These are phyloP conservation scores for Antedon mediterranea DNA, from an alignment of 53 echinoderm and acorn worm genomes.

Conservation along the genomic window DNA sequence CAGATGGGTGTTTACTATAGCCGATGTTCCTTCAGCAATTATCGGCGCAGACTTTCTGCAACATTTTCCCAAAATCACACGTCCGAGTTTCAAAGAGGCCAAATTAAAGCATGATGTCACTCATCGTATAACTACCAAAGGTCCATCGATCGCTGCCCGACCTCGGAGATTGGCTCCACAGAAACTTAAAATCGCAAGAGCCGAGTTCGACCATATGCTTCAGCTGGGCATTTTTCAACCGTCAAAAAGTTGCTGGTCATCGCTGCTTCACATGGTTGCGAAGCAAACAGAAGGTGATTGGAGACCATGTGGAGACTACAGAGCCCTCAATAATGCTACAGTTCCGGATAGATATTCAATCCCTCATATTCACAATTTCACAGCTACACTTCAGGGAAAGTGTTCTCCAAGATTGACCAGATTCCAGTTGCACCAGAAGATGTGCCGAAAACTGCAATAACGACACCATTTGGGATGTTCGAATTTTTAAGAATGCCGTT, in stretches of 20 bases:
- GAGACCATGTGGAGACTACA: too few relatives aligned
- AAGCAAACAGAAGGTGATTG: too few relatives aligned
- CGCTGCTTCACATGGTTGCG: too few relatives aligned
- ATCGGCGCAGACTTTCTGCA: too few relatives aligned
- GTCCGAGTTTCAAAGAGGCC: neutral
- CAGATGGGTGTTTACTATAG: too few relatives aligned
- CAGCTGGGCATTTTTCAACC: too few relatives aligned
- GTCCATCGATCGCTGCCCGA: conserved; percentile 14
- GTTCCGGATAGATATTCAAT: too few relatives aligned
- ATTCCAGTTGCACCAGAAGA: conserved; percentile 23
- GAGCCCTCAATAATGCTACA: too few relatives aligned
- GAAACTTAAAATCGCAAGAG: conserved; percentile 2
- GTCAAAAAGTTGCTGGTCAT: too few relatives aligned
- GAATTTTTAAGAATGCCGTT: conserved; percentile 26
- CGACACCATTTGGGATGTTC: conserved; percentile 37
- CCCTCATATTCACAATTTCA: conserved; percentile 21
- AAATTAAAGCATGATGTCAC: conserved; percentile 28
- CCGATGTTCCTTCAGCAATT: too few relatives aligned
- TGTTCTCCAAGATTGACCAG: conserved; percentile 26
- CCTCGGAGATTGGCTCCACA: conserved; percentile 18
- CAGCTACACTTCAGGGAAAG: conserved; percentile 9
- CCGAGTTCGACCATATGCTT: too few relatives aligned
- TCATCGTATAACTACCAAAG: conserved; percentile 26
- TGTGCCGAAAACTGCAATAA: conserved; percentile 28
- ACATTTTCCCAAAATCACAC: neutral